These are phyloP conservation scores for Meandrina meandrites DNA, from an alignment of 92 coral and sea anemone genomes.

Conservation along the genomic window DNA sequence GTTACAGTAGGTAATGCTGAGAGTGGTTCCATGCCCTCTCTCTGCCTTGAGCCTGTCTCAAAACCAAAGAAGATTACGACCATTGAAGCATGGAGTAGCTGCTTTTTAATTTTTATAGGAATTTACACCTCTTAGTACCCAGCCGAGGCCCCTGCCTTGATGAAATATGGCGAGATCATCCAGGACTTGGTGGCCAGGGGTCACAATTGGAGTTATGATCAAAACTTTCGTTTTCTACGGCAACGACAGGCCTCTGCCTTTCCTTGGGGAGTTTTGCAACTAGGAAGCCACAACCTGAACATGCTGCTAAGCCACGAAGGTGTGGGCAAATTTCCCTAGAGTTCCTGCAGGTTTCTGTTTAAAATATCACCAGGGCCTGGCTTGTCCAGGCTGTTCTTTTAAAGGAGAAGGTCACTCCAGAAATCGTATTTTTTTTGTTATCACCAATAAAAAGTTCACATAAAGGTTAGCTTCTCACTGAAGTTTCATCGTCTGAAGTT, in stretches of 20 bases:
- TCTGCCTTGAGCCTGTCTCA: background rate
- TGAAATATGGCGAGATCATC: background rate
- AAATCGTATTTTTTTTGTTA: too few relatives aligned
- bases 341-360: constrained; percentile 38
- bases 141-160: too few relatives aligned
- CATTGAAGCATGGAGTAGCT: too few relatives aligned
- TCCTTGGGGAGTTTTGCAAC: constrained; percentile 8
- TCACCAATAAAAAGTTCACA: too few relatives aligned
- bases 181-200: constrained; percentile 3
- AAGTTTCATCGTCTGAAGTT: too few relatives aligned
- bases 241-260: constrained; percentile 10
- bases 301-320: background rate
- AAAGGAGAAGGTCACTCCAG: too few relatives aligned
- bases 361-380: constrained; percentile 28
- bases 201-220: constrained; percentile 4
- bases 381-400: constrained; percentile 34
- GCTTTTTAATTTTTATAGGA: constrained; percentile 1
- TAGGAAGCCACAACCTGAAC: constrained; percentile 1
- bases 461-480: too few relatives aligned
- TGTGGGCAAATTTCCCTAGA: constrained; percentile 7
- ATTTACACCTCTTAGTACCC: background rate
- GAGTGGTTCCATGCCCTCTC: too few relatives aligned
- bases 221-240: constrained; percentile 10
- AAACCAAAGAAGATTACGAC: constrained; percentile 8
- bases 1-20: background rate